Base-by-base conservation (phyloP, 2,797 vertebrate genomes). In the Enteromius unitaeniatus region DNA sequence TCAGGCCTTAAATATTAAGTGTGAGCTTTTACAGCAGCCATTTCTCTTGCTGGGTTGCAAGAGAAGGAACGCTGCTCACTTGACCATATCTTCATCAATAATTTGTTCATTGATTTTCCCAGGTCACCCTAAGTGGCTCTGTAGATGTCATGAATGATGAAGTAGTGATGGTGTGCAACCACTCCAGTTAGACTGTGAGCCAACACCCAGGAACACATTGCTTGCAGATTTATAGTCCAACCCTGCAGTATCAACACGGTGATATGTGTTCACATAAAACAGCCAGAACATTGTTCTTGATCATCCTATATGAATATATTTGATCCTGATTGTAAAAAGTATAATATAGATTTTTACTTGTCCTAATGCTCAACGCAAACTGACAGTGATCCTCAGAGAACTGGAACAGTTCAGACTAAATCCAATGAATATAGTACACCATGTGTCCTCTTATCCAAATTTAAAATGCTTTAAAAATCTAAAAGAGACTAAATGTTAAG, bases 61-160 rank as follows among this genome's bases (percentile, higher is more conserved):
- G 49, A 86, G 84, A 74, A 55, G 62, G 65, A 74, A 4, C 49
- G 53, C 68, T 77, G 82, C 65, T 65, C 49, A 31, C 79, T 86
- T 86, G 79, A 77, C 65, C 67, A 53, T 84, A 78, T 78, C 62
- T 84, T 84, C 84, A 87, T 86, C 79, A 87, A 85, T 88, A 84
- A 87, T 86, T 86, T 86, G 84, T 86, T 84, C 70, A 79, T 84
- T 82, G 81, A 80, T 79, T 84, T 85, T 85, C 84, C 86, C 81
- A 69, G 55, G 78, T 81, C 78, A 62, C 75, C 83, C 79, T 87
- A 79, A 84, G 84, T 86, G 84, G 79, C 84, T 79, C 55, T 86
- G 78, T 87, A 79, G 77, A 85, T 87, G 82, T 73, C 75, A 82
- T 86, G 53, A 87, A 86, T 84, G 74, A 85, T 86, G 53, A 86